phyloP scores from a whole-genome alignment of 2,797 vertebrate species.

The Thalassophryne amazonica region DNA sequence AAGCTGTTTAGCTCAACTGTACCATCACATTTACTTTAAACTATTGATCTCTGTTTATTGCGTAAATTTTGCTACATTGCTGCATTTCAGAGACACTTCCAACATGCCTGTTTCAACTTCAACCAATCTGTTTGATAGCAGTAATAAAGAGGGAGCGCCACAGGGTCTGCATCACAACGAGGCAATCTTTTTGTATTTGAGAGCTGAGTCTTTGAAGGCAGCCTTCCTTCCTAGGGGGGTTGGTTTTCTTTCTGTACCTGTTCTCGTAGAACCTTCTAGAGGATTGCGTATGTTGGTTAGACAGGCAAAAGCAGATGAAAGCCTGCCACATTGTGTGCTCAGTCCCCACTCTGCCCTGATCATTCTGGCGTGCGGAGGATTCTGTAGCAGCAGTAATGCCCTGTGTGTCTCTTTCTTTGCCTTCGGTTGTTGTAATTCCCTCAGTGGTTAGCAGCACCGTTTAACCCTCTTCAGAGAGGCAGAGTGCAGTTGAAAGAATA shows the following conservation, averaged over 20 bases:
- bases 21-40: slow-evolving; percentile 27
- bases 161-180: slow-evolving; percentile 38
- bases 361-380: slow-evolving; percentile 52
- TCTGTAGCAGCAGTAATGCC: slow-evolving; percentile 50
- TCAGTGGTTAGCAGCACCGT: slow-evolving; percentile 56
- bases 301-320: slow-evolving; percentile 61
- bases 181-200: slow-evolving; percentile 55
- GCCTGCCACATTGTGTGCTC: slow-evolving; percentile 48
- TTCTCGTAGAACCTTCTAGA: slow-evolving; percentile 49
- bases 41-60: slow-evolving; percentile 41
- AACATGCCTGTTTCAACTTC: slow-evolving; percentile 36
- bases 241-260: slow-evolving; percentile 59
- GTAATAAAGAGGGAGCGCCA: slow-evolving; percentile 41
- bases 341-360: slow-evolving; percentile 57
- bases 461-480: slow-evolving; percentile 74
- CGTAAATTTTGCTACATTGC: slow-evolving; percentile 45
- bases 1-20: slow-evolving; percentile 12
- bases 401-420: slow-evolving; percentile 34
- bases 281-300: slow-evolving; percentile 41
- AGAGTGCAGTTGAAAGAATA: slow-evolving; percentile 68
- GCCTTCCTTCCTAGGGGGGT: slow-evolving; percentile 52
- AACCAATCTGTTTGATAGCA: slow-evolving; percentile 57
- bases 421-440: slow-evolving; percentile 67
- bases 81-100: slow-evolving; percentile 37
- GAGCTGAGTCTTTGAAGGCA: slow-evolving; percentile 52